These are phyloP conservation scores for Acrocera orbiculus DNA, from an alignment of 2,888 invertebrate genomes.

Conservation along the genomic window DNA sequence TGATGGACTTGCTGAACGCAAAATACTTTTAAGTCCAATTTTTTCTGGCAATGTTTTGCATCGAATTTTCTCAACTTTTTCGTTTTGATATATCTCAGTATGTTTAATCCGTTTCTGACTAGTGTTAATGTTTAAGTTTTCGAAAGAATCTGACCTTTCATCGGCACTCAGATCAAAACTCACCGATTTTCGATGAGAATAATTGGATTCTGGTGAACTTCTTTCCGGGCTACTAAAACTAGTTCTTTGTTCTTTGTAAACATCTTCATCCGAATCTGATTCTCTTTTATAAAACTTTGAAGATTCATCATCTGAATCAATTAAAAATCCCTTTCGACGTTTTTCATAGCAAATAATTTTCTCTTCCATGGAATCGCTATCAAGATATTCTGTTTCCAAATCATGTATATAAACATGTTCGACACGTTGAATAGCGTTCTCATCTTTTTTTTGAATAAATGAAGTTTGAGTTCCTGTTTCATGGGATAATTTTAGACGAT, in stretches of 20 bases:
- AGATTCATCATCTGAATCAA: constrained; percentile 5
- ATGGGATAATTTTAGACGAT: too few relatives aligned
- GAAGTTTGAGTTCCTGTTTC: constrained; percentile 6
- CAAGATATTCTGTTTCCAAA: too few relatives aligned
- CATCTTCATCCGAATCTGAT: too few relatives aligned
- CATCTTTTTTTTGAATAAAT: too few relatives aligned
- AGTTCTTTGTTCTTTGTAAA: too few relatives aligned
- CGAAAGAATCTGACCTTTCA: constrained; percentile 26
- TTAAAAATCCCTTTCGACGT: constrained; percentile 2
- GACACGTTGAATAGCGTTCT: too few relatives aligned
- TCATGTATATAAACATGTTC: too few relatives aligned
- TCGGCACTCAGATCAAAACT: constrained; percentile 31
- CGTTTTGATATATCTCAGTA: constrained; percentile 27
- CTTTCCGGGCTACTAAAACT: constrained; percentile 26
- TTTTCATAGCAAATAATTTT: too few relatives aligned
- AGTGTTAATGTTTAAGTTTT: too few relatives aligned
- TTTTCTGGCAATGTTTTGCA: neutral
- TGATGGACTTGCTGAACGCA: constrained; percentile 27
- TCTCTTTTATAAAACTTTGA: too few relatives aligned
- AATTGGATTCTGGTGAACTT: constrained; percentile 10
- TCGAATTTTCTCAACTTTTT: constrained; percentile 18
- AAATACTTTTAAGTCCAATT: constrained; percentile 25
- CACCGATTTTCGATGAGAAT: constrained; percentile 30
- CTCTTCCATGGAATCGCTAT: too few relatives aligned
- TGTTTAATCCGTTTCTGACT: too few relatives aligned